A percentile compares a stretch with the other conserved stretches of the same genome.
phyloP scores from a whole-genome alignment of 1,140 invertebrate genomes.

The Diploscapter pachys region DNA sequence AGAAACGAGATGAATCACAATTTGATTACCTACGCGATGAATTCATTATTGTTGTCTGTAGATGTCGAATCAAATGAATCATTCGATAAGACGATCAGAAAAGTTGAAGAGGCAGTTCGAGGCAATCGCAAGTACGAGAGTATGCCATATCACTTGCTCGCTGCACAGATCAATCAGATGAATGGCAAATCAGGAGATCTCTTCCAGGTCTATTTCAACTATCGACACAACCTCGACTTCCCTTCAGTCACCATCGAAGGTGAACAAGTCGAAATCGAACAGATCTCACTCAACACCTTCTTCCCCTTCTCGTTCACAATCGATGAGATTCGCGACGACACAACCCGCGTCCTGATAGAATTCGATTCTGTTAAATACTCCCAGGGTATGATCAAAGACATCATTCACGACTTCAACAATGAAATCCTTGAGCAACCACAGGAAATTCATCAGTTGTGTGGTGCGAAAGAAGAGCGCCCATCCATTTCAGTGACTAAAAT shows the following conservation, averaged over 20 bases:
- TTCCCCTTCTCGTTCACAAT: slow-evolving; percentile 48
- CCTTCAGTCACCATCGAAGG: slow-evolving; percentile 40
- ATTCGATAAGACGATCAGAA: slow-evolving; percentile 7
- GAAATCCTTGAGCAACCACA: too few relatives aligned
- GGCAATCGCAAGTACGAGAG: slow-evolving; percentile 25
- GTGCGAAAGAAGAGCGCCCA: too few relatives aligned
- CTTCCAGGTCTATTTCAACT: slow-evolving; percentile 52
- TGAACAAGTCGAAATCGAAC: slow-evolving; percentile 27
- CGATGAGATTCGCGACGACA: slow-evolving; percentile 38
- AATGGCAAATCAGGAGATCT: slow-evolving; percentile 12
- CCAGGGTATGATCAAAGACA: slow-evolving; percentile 12
- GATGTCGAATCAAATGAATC: not conserved
- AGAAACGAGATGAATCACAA: slow-evolving; percentile 35
- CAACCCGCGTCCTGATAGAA: slow-evolving; percentile 32
- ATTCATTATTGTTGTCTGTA: slow-evolving; percentile 41
- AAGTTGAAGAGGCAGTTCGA: slow-evolving; percentile 25
- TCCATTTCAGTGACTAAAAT: too few relatives aligned
- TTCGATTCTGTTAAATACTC: slow-evolving; percentile 28
- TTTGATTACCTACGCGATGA: slow-evolving; percentile 53
- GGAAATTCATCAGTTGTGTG: too few relatives aligned
- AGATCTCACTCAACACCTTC: slow-evolving; percentile 45
- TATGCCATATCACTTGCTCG: slow-evolving; percentile 46
- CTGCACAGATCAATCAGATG: slow-evolving; percentile 32
- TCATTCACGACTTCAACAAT: too few relatives aligned
- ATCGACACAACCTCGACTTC: slow-evolving; percentile 49